These are phyloP conservation scores for Laupala kohalensis DNA, from an alignment of 1,140 invertebrate genomes.

Conservation along the genomic window DNA sequence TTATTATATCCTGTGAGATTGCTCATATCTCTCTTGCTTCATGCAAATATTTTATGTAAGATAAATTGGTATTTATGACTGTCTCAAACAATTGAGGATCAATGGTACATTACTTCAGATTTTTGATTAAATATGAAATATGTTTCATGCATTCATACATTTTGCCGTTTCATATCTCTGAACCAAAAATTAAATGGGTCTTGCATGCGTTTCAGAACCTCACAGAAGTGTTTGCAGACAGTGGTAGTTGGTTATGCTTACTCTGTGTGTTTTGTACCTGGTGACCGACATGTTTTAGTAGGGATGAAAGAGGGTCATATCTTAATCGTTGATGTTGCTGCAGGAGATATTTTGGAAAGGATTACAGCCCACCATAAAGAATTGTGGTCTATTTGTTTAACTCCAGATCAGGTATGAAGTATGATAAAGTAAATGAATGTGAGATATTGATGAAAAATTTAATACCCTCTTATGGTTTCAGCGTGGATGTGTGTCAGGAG, in stretches of 20 bases:
- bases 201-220: conserved; percentile 38
- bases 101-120: no score
- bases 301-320: conserved; percentile 79
- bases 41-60: no score
- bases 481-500: conserved; percentile 71
- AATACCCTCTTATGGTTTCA: conserved; percentile 23
- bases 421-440: neutral
- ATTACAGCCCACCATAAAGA: conserved; percentile 67
- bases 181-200: neutral
- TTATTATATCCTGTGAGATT: no score
- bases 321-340: conserved; percentile 74
- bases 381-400: conserved; percentile 62
- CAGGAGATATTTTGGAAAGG: conserved; percentile 61
- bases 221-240: conserved; percentile 70
- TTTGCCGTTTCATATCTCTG: no score
- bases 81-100: no score
- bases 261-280: conserved; percentile 72
- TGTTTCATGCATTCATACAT: no score
- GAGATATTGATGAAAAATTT: neutral
- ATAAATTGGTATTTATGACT: neutral
- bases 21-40: no score
- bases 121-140: no score
- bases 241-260: conserved; percentile 53
- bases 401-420: conserved; percentile 52
- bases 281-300: conserved; percentile 79